Conservation (phyloP, 2,797 vertebrate genomes). For the Myripristis jacobus region DNA sequence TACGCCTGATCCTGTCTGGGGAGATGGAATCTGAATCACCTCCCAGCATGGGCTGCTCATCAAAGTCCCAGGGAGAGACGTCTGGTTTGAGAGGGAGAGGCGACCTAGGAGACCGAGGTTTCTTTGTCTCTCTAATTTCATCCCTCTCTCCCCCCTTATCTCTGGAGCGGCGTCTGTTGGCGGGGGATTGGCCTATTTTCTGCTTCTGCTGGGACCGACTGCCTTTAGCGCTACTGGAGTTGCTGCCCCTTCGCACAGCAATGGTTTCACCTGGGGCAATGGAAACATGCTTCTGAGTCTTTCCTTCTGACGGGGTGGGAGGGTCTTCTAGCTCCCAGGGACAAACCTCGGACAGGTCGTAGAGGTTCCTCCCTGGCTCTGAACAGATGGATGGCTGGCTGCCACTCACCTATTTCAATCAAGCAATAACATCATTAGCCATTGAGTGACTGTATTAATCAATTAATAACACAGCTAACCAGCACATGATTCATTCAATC, state of each 20-base stretch:
- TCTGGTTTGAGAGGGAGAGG: constrained; percentile 79
- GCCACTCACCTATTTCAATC: constrained; percentile 79
- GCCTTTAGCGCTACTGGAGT: constrained; percentile 70
- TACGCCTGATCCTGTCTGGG: constrained; percentile 84
- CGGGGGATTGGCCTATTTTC: constrained; percentile 75
- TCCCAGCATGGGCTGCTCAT: constrained; percentile 83
- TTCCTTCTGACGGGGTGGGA: constrained; percentile 87
- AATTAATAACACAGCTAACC: background rate
- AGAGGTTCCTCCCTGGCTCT: constrained; percentile 86
- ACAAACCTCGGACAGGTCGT: constrained; percentile 94
- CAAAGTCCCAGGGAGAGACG: constrained; percentile 78
- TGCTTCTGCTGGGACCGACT: constrained; percentile 86
- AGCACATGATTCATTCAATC: background rate
- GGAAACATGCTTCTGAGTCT: constrained; percentile 95
- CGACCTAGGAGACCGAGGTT: constrained; percentile 74
- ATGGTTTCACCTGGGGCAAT: constrained; percentile 91
- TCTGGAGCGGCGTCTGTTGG: constrained; percentile 78
- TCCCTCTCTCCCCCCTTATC: constrained; percentile 78
- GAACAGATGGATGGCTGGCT: constrained; percentile 88
- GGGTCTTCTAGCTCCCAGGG: constrained; percentile 95
- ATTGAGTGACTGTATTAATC: background rate
- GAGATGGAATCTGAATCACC: constrained; percentile 76
- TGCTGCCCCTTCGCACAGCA: constrained; percentile 80
- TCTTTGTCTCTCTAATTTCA: constrained; percentile 73
- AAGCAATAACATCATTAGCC: constrained; percentile 2